A percentile compares a stretch with the other conserved stretches of the same genome.
These are phyloP conservation scores for Aethes cnicana DNA, from an alignment of 2,888 invertebrate species.

Conservation along the genomic window DNA sequence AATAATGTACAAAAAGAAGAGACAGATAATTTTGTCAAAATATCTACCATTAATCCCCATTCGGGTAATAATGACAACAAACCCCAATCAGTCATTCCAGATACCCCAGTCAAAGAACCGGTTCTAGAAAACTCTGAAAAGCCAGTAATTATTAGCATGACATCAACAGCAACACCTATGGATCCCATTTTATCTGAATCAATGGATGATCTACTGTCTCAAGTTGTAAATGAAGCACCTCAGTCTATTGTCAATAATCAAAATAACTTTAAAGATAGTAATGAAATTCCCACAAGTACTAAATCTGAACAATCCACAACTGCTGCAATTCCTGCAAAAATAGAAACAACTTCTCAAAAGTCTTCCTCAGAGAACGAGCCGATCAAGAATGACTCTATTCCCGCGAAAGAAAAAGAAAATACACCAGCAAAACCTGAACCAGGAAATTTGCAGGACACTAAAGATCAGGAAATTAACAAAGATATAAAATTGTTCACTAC, in stretches of 20 bases:
- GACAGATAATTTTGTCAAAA: conserved; percentile 62
- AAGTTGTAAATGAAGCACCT: conserved; percentile 64
- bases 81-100: conserved; percentile 29
- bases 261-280: conserved; percentile 31
- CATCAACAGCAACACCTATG: conserved; percentile 51
- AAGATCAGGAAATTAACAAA: conserved; percentile 13
- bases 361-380: conserved; percentile 28
- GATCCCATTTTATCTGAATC: conserved; percentile 72
- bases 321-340: conserved; percentile 24
- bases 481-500: background rate
- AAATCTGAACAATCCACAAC: conserved; percentile 40
- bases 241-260: conserved; percentile 43
- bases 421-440: conserved; percentile 45
- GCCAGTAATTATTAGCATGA: conserved; percentile 37
- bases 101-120: conserved; percentile 32
- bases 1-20: conserved; percentile 38
- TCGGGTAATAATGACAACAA: conserved; percentile 37
- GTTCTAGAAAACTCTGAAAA: conserved; percentile 35
- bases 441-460: conserved; percentile 26
- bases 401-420: conserved; percentile 33
- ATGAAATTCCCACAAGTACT: conserved; percentile 42
- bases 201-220: conserved; percentile 76
- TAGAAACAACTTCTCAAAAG: conserved; percentile 28
- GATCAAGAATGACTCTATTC: no score
- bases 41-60: conserved; percentile 68